Conservation (phyloP, 2,113 vertebrate species). For the Calypte anna region DNA sequence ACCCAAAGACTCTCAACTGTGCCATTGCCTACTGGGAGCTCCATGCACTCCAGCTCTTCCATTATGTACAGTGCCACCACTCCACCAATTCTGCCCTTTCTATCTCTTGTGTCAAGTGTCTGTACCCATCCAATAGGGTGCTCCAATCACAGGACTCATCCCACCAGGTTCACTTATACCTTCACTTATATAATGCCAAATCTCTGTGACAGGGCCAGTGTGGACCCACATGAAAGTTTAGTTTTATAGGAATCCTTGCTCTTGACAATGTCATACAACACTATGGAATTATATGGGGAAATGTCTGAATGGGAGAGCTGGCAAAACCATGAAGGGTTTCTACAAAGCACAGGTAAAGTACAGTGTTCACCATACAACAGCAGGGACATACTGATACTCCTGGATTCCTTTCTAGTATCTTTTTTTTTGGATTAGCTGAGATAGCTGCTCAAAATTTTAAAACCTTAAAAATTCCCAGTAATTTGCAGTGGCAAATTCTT, state of each 20-base stretch:
- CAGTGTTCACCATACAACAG: neutral
- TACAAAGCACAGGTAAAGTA: neutral
- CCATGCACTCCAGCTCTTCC: no score
- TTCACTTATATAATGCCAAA: no score
- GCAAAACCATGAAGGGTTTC: neutral
- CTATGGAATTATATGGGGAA: neutral
- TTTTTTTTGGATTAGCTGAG: neutral
- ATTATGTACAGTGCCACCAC: no score
- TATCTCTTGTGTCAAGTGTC: no score
- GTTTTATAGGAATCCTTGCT: neutral
- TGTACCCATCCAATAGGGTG: no score
- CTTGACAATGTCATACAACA: neutral
- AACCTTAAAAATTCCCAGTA: neutral
- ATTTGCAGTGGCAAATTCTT: neutral
- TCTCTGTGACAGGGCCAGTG: no score
- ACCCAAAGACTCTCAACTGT: no score
- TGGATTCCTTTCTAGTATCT: neutral
- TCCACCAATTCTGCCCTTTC: no score
- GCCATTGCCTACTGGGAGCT: no score
- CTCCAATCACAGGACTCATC: no score
- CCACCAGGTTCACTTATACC: no score
- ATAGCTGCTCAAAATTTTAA: neutral
- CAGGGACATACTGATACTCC: neutral
- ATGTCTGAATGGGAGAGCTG: neutral
- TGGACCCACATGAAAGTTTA: neutral